phyloP scores from a whole-genome alignment of 2,888 invertebrate genomes.

The Cremastobaeus sp. region DNA sequence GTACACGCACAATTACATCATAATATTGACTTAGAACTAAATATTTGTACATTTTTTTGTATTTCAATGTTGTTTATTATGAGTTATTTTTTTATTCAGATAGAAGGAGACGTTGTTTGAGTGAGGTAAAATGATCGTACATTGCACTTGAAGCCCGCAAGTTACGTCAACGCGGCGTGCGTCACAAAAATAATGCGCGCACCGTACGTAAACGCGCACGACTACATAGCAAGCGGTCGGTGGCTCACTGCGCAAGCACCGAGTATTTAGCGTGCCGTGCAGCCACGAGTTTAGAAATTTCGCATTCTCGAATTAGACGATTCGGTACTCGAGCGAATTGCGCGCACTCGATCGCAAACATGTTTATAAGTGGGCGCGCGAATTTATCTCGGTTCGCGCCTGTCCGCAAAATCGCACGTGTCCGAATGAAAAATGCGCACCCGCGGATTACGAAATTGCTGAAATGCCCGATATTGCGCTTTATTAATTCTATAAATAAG shows the following conservation, averaged over 20 bases:
- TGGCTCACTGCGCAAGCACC: conserved; percentile 35
- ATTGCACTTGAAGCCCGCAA: conserved; percentile 23
- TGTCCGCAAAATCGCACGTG: conserved; percentile 13
- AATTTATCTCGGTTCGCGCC: conserved; percentile 13
- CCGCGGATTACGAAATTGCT: conserved; percentile 27
- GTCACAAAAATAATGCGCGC: conserved; percentile 52
- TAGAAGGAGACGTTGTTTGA: too few relatives aligned
- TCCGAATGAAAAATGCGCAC: conserved; percentile 6
- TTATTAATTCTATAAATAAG: conserved; percentile 42
- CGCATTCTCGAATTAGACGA: conserved; percentile 48
- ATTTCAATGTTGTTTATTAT: too few relatives aligned
- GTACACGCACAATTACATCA: too few relatives aligned
- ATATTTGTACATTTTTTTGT: too few relatives aligned
- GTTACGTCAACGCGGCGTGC: conserved; percentile 25
- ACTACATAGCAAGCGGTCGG: conserved; percentile 36
- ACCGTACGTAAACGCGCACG: conserved; percentile 17
- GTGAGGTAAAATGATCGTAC: conserved; percentile 11
- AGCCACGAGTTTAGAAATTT: conserved; percentile 40
- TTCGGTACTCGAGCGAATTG: conserved; percentile 38
- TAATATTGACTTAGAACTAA: too few relatives aligned
- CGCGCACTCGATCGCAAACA: conserved; percentile 42
- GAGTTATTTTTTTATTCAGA: too few relatives aligned
- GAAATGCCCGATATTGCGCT: conserved; percentile 26
- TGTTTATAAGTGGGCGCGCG: conserved; percentile 22
- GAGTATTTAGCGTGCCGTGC: conserved; percentile 28